Evolutionary conservation across 2,888 invertebrate species (phyloP).

Genomic region (Epinotia nisella): DNA sequence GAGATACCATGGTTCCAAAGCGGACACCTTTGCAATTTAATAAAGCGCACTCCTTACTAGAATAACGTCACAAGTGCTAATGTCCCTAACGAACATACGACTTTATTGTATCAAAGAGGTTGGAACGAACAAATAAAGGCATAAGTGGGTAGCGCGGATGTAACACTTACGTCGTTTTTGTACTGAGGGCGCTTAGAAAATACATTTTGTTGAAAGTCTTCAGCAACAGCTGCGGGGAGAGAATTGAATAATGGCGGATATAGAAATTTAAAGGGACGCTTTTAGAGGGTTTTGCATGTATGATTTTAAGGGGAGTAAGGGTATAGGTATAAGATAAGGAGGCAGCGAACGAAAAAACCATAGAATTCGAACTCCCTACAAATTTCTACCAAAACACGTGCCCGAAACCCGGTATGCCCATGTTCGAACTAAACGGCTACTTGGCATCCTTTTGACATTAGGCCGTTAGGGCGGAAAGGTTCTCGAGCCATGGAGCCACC

Average conservation of each 20-base stretch:
- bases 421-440: no score
- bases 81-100: neutral
- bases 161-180: neutral
- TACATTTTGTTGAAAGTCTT: neutral
- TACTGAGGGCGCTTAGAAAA: neutral
- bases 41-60: neutral
- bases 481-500: no score
- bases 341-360: no score
- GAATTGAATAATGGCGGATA: slow-evolving; percentile 5
- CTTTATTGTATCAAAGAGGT: neutral
- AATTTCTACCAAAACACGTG: no score
- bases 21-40: neutral
- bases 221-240: slow-evolving; percentile 3
- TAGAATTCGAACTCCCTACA: no score
- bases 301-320: no score
- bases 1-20: neutral
- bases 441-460: no score
- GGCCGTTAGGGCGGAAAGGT: no score
- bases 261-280: slow-evolving; percentile 8
- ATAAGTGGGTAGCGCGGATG: neutral
- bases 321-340: no score
- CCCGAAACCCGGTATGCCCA: no score
- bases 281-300: neutral
- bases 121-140: neutral
- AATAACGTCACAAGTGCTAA: neutral